Evolutionary conservation across 2,888 invertebrate species (phyloP), one percentile per base, ranked within the genome.

Genomic region (Stegana nigrithorax): DNA sequence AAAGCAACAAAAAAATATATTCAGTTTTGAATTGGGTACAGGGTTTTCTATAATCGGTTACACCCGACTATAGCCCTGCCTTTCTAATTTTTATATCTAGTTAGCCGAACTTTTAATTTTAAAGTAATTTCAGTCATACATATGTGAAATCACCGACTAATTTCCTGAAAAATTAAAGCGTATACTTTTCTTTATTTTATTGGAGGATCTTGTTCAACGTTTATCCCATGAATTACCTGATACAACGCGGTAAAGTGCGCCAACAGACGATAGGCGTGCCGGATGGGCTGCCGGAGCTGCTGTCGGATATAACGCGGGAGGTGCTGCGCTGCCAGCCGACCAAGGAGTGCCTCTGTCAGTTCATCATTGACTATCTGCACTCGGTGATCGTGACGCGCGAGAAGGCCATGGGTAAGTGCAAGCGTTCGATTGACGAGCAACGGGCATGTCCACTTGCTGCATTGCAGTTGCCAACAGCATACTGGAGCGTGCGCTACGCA

Each of bases 221-320:
- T n/a, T n/a, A n/a, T n/a, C n/a, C n/a, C n/a, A 84, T 85, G 85
- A 78, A 84, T 63, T 84, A 81, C 39, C 66, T 84, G 0, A 67
- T 81, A 2, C 81, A 84, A 65, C 80, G 78, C 3, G 84, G 83
- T 19, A 81, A 80, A 64, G 59, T 80, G 7, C 79, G 78, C 8
- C 75, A 79, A 7, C 80, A 82, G 66, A 75, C 81, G 0, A 78
- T 84, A 8, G 73, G 73, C 5, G 81, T 91, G 23, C 93, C 92
- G 0, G 88, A 90, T 60, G 93, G 92, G 0, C 83, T 93, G 3
- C 86, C 88, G 5, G 92, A 93, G 75, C 82, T 93, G 47, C 90
- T 92, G 86, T 87, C 88, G 50, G 93, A 93, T 81, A 91, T 93
- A 67, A 89, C 91, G 0, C 88, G 92, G 66, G 92, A 93, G 86